A percentile compares a stretch with the other conserved stretches of the same genome.
Evolutionary conservation across 2,797 vertebrate genomes (phyloP).

Genomic region (Enteromius unitaeniatus): DNA sequence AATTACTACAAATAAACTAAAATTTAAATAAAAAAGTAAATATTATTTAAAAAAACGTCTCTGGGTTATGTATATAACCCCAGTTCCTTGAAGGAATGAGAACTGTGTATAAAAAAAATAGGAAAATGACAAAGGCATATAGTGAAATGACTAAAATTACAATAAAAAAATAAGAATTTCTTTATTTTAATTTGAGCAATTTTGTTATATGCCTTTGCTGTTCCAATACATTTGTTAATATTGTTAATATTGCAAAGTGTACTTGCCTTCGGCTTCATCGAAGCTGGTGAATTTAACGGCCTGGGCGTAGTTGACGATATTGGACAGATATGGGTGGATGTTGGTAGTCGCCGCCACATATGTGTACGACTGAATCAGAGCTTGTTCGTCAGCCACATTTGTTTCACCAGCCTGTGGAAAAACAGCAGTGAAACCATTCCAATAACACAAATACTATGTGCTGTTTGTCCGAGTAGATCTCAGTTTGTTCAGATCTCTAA

Average conservation of each 20-base stretch:
- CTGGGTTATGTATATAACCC: too few species aligned
- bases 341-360: constrained; percentile 98
- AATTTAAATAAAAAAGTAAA: too few species aligned
- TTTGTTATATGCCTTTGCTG: too few species aligned
- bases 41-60: too few species aligned
- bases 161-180: too few species aligned
- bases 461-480: background rate
- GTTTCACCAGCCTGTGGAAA: constrained; percentile 82
- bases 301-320: constrained; percentile 98
- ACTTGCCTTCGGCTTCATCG: constrained; percentile 89
- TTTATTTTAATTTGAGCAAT: too few species aligned
- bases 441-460: background rate
- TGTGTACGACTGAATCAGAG: constrained; percentile 95
- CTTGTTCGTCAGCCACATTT: constrained; percentile 91
- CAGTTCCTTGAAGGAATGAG: too few species aligned
- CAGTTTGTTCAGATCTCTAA: background rate
- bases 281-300: constrained; percentile 98
- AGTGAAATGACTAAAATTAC: too few species aligned
- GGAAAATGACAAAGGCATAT: too few species aligned
- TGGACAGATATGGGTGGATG: constrained; percentile 96
- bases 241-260: background rate
- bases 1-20: too few species aligned
- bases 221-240: background rate
- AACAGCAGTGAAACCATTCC: background rate
- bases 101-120: too few species aligned